phyloP scores from a whole-genome alignment of 1,140 invertebrate species.

The Drosophila busckii region DNA sequence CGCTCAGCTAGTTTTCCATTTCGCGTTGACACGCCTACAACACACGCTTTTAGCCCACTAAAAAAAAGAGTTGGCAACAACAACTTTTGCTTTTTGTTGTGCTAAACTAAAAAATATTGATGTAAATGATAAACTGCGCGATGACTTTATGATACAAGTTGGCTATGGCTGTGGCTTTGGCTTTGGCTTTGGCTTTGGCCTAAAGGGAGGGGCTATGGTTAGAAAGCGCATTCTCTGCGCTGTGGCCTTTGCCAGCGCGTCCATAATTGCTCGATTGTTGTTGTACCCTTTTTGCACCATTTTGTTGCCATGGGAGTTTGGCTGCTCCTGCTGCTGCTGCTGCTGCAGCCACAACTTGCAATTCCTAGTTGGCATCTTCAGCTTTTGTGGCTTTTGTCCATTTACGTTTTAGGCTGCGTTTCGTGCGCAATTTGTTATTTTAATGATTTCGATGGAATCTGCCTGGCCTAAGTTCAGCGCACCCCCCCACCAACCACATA shows the following conservation, averaged over 20 bases:
- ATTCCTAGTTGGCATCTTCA: conserved; percentile 8
- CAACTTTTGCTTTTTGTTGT: conserved; percentile 31
- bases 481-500: background rate
- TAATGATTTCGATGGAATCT: conserved; percentile 76
- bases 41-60: conserved; percentile 60
- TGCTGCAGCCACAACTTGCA: background rate
- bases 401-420: conserved; percentile 52
- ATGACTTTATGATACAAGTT: conserved; percentile 58
- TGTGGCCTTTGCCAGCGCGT: conserved; percentile 6
- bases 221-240: conserved; percentile 34
- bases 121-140: conserved; percentile 67
- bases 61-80: conserved; percentile 42
- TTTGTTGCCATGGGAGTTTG: conserved; percentile 46
- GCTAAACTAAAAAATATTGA: conserved; percentile 21
- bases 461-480: background rate
- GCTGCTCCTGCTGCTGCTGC: background rate
- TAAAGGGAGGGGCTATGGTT: conserved; percentile 11
- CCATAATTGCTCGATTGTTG: conserved; percentile 40
- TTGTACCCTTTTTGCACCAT: conserved; percentile 67
- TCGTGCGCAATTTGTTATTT: conserved; percentile 76
- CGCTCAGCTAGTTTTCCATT: conserved; percentile 52
- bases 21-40: conserved; percentile 45
- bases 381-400: conserved; percentile 46
- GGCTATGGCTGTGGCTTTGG: conserved; percentile 11
- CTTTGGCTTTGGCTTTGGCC: background rate